Conservation (phyloP, 2,888 invertebrate species). For the Tetramorium bicarinatum region DNA sequence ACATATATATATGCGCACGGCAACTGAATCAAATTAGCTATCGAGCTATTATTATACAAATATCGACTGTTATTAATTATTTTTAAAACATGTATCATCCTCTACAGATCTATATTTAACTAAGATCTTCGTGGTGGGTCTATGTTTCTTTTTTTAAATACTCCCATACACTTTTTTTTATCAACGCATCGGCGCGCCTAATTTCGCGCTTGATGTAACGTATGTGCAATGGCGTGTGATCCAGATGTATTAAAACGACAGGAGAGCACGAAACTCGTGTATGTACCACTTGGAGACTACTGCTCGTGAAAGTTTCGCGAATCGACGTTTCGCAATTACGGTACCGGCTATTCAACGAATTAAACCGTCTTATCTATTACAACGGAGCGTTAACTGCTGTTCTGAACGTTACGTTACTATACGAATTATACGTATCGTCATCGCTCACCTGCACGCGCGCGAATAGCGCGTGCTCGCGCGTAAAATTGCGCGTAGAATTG, state of each 20-base stretch:
- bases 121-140: neutral
- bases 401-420: constrained; percentile 24
- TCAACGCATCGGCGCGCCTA: constrained; percentile 34
- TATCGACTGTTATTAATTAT: neutral
- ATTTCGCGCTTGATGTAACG: constrained; percentile 48
- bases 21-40: constrained; percentile 21
- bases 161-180: neutral
- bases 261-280: constrained; percentile 26
- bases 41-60: constrained; percentile 14
- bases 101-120: neutral
- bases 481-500: constrained; percentile 40
- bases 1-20: no score
- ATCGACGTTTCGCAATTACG: constrained; percentile 36
- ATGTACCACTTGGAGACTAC: neutral
- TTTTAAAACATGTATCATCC: neutral
- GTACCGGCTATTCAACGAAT: constrained; percentile 24
- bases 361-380: constrained; percentile 49
- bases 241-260: constrained; percentile 4
- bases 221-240: constrained; percentile 30
- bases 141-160: neutral
- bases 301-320: constrained; percentile 34
- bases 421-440: constrained; percentile 10
- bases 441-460: neutral
- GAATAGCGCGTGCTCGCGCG: neutral
- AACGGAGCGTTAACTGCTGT: constrained; percentile 36